phyloP scores from a whole-genome alignment of 2,797 vertebrate genomes.

The Eulemur coronatus region DNA sequence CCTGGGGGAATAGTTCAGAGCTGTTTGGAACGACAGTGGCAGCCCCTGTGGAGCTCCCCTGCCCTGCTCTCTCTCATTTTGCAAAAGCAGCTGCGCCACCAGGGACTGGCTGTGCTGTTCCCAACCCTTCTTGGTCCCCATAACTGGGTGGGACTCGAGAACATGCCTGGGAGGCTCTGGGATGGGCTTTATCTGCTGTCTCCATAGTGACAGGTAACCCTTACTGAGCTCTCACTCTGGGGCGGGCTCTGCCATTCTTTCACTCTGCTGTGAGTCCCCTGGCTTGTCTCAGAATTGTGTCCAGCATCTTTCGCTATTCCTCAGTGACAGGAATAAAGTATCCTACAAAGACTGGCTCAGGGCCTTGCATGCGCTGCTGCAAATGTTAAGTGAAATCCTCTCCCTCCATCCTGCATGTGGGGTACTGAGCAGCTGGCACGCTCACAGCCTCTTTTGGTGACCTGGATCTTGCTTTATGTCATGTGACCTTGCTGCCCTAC shows the following conservation, averaged over 20 bases:
- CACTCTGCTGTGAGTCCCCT: neutral
- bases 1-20: neutral
- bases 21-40: neutral
- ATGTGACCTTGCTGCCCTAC: neutral
- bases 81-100: neutral
- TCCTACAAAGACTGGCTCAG: neutral
- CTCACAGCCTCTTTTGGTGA: neutral
- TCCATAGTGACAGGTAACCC: neutral
- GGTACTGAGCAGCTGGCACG: neutral
- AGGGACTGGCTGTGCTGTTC: neutral
- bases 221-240: neutral
- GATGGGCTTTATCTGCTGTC: neutral
- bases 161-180: neutral
- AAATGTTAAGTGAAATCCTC: neutral
- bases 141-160: neutral
- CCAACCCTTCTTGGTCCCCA: neutral
- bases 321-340: neutral
- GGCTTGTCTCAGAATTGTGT: neutral
- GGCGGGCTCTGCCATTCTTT: neutral
- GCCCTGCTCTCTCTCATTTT: neutral
- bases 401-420: neutral
- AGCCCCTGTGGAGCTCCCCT: neutral
- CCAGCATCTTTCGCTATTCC: neutral
- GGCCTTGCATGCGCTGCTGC: neutral
- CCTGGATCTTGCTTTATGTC: neutral